phyloP scores from a whole-genome alignment of 2,888 invertebrate genomes.

The Phyllotreta cruciferae region DNA sequence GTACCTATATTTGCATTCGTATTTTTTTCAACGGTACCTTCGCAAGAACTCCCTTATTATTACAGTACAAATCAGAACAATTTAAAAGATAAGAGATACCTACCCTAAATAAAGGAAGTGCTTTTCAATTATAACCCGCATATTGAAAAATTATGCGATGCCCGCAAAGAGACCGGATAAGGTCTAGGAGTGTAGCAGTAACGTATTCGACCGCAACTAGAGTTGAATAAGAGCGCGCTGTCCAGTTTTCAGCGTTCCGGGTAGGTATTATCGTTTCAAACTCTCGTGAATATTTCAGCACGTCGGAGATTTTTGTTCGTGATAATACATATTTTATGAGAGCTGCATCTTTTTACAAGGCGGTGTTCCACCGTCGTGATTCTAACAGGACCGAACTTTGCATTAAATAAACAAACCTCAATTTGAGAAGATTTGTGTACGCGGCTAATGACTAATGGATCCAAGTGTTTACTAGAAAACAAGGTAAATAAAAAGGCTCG shows the following conservation, averaged over 20 bases:
- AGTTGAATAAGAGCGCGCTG: constrained; percentile 43
- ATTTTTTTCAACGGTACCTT: no score
- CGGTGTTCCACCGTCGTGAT: constrained; percentile 18
- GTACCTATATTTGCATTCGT: no score
- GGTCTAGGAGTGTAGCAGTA: constrained; percentile 40
- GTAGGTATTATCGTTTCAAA: constrained; percentile 50
- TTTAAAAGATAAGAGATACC: constrained; percentile 2
- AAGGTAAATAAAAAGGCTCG: no score
- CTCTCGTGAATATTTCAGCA: constrained; percentile 57
- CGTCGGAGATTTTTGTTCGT: constrained; percentile 60
- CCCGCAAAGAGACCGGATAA: constrained; percentile 13
- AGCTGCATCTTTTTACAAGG: constrained; percentile 50
- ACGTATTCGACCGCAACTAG: constrained; percentile 46
- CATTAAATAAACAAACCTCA: background rate
- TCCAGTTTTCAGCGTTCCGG: constrained; percentile 42
- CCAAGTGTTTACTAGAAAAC: no score
- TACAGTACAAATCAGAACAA: background rate
- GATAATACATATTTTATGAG: constrained; percentile 61
- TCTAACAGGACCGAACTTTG: constrained; percentile 6
- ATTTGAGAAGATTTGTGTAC: no score
- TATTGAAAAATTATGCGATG: constrained; percentile 15
- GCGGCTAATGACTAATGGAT: no score
- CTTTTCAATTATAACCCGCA: constrained; percentile 12
- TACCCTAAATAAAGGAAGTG: constrained; percentile 4
- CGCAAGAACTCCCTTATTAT: no score